Percentiles rank a stretch among this genome's conserved stretches.
Evolutionary conservation across 2,113 vertebrate species (phyloP).

Genomic region (Boulengerochromis microlepis): DNA sequence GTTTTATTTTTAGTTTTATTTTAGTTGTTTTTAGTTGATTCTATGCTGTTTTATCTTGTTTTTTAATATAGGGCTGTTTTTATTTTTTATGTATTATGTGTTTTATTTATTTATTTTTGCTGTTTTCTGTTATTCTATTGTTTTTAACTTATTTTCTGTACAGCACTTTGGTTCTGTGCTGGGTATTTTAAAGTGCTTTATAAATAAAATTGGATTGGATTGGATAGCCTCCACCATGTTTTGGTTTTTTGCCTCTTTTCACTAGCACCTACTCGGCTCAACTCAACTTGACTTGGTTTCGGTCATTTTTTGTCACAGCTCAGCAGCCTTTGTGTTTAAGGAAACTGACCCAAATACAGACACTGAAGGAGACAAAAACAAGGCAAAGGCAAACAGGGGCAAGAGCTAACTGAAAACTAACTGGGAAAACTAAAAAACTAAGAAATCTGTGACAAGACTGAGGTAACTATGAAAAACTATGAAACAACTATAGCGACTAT

Average conservation of each 20-base stretch:
- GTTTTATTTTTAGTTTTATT: not conserved
- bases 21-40: not conserved
- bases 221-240: fast-evolving
- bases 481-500: not conserved
- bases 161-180: not conserved
- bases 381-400: not conserved
- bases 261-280: fast-evolving
- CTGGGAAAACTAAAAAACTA: not conserved
- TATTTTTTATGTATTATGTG: not conserved
- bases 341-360: not conserved
- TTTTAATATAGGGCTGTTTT: not conserved
- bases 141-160: not conserved
- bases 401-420: not conserved
- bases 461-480: not conserved
- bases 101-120: not conserved
- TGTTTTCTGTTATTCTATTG: fast-evolving
- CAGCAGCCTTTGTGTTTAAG: not conserved
- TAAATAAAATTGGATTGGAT: not conserved
- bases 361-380: not conserved
- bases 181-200: not conserved
- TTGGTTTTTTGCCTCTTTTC: fast-evolving
- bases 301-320: not conserved
- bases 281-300: not conserved
- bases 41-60: not conserved
- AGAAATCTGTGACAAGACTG: not conserved